Conservation (phyloP, 2,797 vertebrate species). For the Oryzias dopingdopingensis region DNA sequence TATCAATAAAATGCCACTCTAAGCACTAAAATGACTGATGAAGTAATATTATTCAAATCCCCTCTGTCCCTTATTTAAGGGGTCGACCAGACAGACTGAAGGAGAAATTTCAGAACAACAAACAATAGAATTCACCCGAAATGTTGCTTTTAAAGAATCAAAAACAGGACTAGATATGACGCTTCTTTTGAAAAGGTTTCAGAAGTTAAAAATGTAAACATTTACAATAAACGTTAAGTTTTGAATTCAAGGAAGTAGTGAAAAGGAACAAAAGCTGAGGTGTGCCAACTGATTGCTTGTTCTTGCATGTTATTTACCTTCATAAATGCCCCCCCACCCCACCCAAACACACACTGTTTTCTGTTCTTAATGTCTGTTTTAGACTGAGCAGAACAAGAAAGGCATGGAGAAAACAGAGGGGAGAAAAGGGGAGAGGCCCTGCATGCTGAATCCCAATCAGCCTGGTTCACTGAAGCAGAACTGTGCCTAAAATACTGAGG, state of each 20-base stretch:
- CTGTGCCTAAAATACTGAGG: conserved; percentile 73
- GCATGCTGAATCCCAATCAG: conserved; percentile 77
- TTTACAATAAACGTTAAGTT: conserved; percentile 9
- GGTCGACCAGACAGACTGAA: too few relatives aligned
- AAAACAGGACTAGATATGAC: too few relatives aligned
- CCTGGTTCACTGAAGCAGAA: conserved; percentile 74
- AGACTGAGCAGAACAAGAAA: conserved; percentile 62
- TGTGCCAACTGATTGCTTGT: conserved; percentile 16
- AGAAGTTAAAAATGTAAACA: not conserved
- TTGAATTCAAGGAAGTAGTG: conserved; percentile 13
- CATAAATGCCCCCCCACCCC: conserved; percentile 64
- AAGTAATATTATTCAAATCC: too few relatives aligned
- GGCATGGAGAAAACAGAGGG: conserved; percentile 46
- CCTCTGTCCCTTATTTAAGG: too few relatives aligned
- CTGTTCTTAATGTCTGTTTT: conserved; percentile 75
- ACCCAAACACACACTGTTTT: conserved; percentile 38
- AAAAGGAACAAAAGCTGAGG: conserved; percentile 13
- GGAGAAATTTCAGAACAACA: too few relatives aligned
- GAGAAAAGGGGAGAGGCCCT: conserved; percentile 53
- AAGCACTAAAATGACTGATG: too few relatives aligned
- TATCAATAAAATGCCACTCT: too few relatives aligned
- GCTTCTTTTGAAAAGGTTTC: too few relatives aligned
- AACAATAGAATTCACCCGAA: too few relatives aligned
- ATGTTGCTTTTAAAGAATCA: too few relatives aligned
- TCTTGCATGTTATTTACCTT: conserved; percentile 47